These are phyloP conservation scores for Hirundichthys speculiger DNA, from an alignment of 2,113 vertebrate species.

Conservation along the genomic window DNA sequence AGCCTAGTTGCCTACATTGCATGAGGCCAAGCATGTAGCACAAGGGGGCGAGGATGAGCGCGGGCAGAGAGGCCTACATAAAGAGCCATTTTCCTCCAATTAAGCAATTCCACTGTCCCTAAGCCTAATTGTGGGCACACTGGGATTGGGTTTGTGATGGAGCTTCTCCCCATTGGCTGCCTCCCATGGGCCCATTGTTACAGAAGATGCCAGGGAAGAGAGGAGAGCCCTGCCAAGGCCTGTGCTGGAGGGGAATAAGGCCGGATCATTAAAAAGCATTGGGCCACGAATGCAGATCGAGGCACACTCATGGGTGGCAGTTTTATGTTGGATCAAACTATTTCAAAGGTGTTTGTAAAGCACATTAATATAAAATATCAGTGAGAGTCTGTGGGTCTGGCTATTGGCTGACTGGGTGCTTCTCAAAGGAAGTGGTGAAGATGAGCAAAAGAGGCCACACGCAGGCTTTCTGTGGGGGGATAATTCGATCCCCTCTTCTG, in stretches of 20 bases:
- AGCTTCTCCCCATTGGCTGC: slow-evolving; percentile 72
- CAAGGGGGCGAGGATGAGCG: slow-evolving; percentile 56
- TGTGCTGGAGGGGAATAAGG: slow-evolving; percentile 60
- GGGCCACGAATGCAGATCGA: slow-evolving; percentile 54
- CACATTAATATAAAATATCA: not conserved
- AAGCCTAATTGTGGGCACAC: slow-evolving; percentile 76
- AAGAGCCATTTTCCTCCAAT: slow-evolving; percentile 79
- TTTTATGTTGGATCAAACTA: not conserved
- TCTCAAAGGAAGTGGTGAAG: slow-evolving; percentile 51
- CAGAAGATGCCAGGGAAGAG: slow-evolving; percentile 67
- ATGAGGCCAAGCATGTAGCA: slow-evolving; percentile 45
- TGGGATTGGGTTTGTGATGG: slow-evolving; percentile 66
- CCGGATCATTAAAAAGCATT: slow-evolving; percentile 72
- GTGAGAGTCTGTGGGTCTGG: no score
- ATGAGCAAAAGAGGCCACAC: slow-evolving; percentile 40
- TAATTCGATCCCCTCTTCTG: slow-evolving; percentile 26
- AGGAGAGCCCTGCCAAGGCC: slow-evolving; percentile 67
- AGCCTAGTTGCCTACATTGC: slow-evolving; percentile 22
- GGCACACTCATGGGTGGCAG: slow-evolving; percentile 50
- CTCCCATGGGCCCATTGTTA: slow-evolving; percentile 75
- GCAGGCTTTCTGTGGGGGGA: slow-evolving; percentile 38
- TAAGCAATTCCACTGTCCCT: slow-evolving; percentile 77
- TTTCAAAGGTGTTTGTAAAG: slow-evolving; percentile 34
- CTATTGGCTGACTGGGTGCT: not conserved
- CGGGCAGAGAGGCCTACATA: slow-evolving; percentile 60